phyloP scores from a whole-genome alignment of 2,888 invertebrate genomes.

The Eupithecia centaureata region DNA sequence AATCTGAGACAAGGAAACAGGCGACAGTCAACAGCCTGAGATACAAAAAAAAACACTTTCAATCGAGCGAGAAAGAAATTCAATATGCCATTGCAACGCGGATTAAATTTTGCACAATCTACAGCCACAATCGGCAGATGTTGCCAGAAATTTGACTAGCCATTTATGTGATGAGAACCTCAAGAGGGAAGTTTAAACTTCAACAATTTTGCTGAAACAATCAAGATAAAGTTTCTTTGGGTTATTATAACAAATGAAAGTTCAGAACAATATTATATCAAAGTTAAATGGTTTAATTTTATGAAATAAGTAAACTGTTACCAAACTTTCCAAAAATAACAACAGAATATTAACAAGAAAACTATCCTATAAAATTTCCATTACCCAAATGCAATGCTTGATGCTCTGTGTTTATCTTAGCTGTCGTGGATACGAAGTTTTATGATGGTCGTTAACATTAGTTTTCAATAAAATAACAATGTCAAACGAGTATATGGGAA shows the following conservation, averaged over 20 bases:
- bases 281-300: conserved; percentile 17
- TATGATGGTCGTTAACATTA: conserved; percentile 67
- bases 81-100: conserved; percentile 75
- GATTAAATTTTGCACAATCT: conserved; percentile 82
- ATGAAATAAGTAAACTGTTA: background rate
- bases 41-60: conserved; percentile 73
- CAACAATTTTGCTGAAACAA: conserved; percentile 51
- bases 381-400: conserved; percentile 53
- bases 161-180: conserved; percentile 67
- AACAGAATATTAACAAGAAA: conserved; percentile 59
- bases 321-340: conserved; percentile 47
- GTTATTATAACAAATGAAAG: conserved; percentile 40
- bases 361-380: conserved; percentile 67
- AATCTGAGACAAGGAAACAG: conserved; percentile 78
- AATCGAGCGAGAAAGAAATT: conserved; percentile 79
- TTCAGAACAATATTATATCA: conserved; percentile 41
- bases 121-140: conserved; percentile 75
- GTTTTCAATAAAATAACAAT: conserved; percentile 68
- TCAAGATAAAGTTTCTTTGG: conserved; percentile 48
- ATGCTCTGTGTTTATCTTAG: conserved; percentile 60
- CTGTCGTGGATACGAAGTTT: conserved; percentile 63
- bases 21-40: conserved; percentile 75
- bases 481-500: conserved; percentile 57
- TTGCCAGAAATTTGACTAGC: conserved; percentile 69
- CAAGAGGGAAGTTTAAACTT: conserved; percentile 56